Conservation (phyloP, 2,888 invertebrate genomes). For the Pseudanteris insignis region DNA sequence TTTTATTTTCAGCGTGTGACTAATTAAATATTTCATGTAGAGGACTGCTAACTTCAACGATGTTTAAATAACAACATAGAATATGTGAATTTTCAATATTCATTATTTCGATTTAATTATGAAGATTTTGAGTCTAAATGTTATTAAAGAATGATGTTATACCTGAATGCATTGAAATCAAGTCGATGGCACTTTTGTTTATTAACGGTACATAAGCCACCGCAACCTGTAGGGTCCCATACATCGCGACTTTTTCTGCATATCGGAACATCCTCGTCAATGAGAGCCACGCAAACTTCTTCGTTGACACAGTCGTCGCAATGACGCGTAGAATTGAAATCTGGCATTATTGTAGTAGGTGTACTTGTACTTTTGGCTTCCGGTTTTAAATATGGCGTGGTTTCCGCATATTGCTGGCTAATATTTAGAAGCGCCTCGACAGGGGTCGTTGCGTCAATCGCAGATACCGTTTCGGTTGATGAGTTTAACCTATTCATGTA, state of each 20-base stretch:
- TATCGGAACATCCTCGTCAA: slow-evolving; percentile 70
- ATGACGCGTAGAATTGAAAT: slow-evolving; percentile 53
- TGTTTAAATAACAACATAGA: no score
- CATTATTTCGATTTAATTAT: no score
- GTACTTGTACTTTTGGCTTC: slow-evolving; percentile 38
- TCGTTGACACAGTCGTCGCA: slow-evolving; percentile 59
- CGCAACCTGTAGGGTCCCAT: slow-evolving; percentile 72
- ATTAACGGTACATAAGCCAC: slow-evolving; percentile 63
- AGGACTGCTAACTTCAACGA: no score
- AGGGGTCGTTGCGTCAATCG: slow-evolving; percentile 31
- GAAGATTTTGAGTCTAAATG: no score
- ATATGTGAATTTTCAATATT: no score
- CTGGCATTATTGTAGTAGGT: slow-evolving; percentile 33
- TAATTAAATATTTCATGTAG: no score
- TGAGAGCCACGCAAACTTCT: slow-evolving; percentile 74
- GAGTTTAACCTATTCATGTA: slow-evolving; percentile 39
- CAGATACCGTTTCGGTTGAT: slow-evolving; percentile 24
- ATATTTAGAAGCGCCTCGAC: slow-evolving; percentile 44
- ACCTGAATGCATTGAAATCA: slow-evolving; percentile 65
- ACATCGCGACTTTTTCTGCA: slow-evolving; percentile 69
- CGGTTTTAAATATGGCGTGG: slow-evolving; percentile 44
- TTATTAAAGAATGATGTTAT: neutral
- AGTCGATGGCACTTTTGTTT: slow-evolving; percentile 66
- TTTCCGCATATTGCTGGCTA: slow-evolving; percentile 27
- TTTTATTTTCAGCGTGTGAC: no score